A percentile compares a stretch with the other conserved stretches of the same genome.
Conservation (phyloP, 2,797 vertebrate genomes). For the Esox masquinongy region DNA sequence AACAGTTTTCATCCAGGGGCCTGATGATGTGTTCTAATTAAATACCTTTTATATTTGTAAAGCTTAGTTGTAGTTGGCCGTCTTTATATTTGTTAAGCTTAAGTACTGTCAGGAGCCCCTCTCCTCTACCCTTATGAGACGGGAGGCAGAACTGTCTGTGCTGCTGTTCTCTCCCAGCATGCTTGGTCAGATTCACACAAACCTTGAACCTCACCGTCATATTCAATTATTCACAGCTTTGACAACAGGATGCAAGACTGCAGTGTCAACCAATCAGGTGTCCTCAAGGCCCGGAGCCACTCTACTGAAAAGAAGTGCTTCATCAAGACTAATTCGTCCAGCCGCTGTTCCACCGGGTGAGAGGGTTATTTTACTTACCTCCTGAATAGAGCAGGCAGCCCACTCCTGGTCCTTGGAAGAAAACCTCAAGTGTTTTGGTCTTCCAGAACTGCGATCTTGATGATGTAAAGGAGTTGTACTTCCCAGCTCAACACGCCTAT, state of each 20-base stretch:
- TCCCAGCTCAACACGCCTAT: background rate
- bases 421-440: too few species aligned
- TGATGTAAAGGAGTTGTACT: background rate
- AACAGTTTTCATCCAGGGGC: background rate
- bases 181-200: conserved; percentile 42
- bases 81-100: too few species aligned
- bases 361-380: conserved; percentile 20
- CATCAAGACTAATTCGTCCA: conserved; percentile 37
- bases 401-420: too few species aligned
- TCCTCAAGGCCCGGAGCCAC: conserved; percentile 28
- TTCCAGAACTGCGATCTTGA: too few species aligned
- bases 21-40: background rate
- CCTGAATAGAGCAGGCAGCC: background rate
- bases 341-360: conserved; percentile 57
- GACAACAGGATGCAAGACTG: conserved; percentile 50
- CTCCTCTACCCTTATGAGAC: too few species aligned
- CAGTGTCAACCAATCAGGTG: conserved; percentile 34
- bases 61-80: too few species aligned
- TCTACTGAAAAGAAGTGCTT: conserved; percentile 44
- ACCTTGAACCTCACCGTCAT: conserved; percentile 33
- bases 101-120: too few species aligned
- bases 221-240: conserved; percentile 49
- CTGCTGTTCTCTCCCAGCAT: background rate
- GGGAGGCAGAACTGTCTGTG: background rate
- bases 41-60: background rate